Base-by-base conservation (phyloP, 2,113 vertebrate species). In the Rhizomys pruinosus region DNA sequence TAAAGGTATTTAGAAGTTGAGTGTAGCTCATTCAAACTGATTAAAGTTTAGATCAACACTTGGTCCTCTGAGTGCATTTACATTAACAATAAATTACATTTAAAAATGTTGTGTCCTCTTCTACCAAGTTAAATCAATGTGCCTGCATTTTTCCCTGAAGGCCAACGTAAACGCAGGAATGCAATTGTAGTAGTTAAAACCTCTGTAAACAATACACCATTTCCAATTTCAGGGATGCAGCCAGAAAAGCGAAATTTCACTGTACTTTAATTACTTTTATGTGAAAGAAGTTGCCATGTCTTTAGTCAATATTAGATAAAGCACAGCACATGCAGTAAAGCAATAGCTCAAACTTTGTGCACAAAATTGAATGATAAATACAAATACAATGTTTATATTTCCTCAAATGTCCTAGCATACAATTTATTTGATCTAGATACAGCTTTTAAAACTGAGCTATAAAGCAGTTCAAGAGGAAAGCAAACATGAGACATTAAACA, bases 41-140 rank as follows among this genome's bases (percentile, higher is more conserved):
- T 95, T 93, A 95, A 79, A 90, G 47, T 95, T 55, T 90, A 81
- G 27, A 86, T 84, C 87, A 90, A 77, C 59, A 1, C 7, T 66
- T 82, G 84, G 90, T 93, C 96, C 81, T 93, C 81, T 92, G 93
- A 89, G 96, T 87, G 2, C 66, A 92, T 95, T 95, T 93, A 93
- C 66, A 97, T 95, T 93, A 95, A 96, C 81, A 96, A 64, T 94
- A 95, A 95, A 96, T 95, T 96, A 82, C 93, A 88, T 95, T 96
- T 93, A 76, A 96, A 97, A 96, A 92, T 89, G 78, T 59, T 81
- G 4, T 96, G 93, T 94, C 69, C 93, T 96, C 93, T 85, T 71
- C 78, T 59, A 81, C 73, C 44, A 80, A 94, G 90, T 82, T 94
- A 94, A 95, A 92, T 95, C 64, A 95, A 52, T 89, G 81, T 91